Evolutionary conservation across 2,888 invertebrate species (phyloP).

Genomic region (Pollenia labialis): DNA sequence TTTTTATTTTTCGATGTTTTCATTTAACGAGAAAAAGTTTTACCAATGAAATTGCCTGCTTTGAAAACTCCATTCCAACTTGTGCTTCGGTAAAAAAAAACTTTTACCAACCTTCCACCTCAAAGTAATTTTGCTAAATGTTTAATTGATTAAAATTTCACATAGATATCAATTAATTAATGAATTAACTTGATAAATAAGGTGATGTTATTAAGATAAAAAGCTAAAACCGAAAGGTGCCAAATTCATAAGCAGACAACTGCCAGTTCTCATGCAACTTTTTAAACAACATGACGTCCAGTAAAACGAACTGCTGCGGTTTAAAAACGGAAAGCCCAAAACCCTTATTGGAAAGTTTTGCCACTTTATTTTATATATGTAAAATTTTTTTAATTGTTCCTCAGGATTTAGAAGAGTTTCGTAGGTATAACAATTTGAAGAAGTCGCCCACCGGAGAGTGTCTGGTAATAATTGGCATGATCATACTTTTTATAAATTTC

Average conservation of each 20-base stretch:
- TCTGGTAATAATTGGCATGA: conserved; percentile 76
- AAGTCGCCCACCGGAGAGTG: conserved; percentile 80
- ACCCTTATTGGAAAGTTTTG: conserved; percentile 79
- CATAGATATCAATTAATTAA: conserved; percentile 11
- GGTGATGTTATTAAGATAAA: conserved; percentile 5
- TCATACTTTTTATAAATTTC: conserved; percentile 77
- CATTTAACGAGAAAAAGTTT: too few species aligned
- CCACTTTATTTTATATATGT: conserved; percentile 80
- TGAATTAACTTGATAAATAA: conserved; percentile 27
- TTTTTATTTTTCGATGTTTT: too few species aligned
- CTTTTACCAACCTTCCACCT: too few species aligned
- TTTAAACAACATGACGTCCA: conserved; percentile 20
- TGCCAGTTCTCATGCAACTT: background rate
- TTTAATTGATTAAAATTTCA: background rate
- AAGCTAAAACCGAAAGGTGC: background rate
- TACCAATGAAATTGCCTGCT: too few species aligned
- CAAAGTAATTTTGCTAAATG: background rate
- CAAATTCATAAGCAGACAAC: background rate
- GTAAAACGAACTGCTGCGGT: background rate
- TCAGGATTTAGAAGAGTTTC: conserved; percentile 79
- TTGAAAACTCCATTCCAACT: too few species aligned
- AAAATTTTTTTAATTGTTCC: conserved; percentile 82
- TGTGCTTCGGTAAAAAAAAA: too few species aligned
- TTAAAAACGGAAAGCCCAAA: conserved; percentile 54
- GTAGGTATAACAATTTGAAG: conserved; percentile 77